Base-by-base conservation (phyloP, 2,888 invertebrate genomes). In the Cosmorhoe ocellata region DNA sequence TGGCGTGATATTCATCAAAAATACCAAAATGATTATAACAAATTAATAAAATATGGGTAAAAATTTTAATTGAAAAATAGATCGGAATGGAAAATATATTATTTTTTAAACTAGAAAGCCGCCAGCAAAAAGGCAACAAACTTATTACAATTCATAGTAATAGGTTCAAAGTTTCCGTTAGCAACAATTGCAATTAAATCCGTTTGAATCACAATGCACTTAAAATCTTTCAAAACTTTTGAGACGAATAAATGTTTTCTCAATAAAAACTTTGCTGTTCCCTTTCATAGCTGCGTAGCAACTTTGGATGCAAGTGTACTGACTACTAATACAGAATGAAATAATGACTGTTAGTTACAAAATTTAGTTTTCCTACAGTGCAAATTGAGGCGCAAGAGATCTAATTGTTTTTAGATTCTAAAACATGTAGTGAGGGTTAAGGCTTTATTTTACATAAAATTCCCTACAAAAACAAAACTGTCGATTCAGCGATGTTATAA, bases 291-390 rank as follows among this genome's bases (percentile, higher is more conserved):
- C 71, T 68, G 24, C 24, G n/a, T n/a, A n/a, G n/a, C n/a, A 5
- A 63, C 73, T 79, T 72, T 73, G 76, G 81, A 83, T 80, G 73
- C 68, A 74, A 76, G 69, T 74, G 68, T 56, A 59, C 69, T 74
- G 79, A 79, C 79, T 78, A 73, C 75, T 76, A 76, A 80, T 79
- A 75, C 63, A 66, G 50, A 59, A 59, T 36, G 24, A 59, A 51
- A 50, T 58, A 11, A 24, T 24, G 1, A 24, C n/a, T n/a, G n/a
- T n/a, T 6, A 24, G 2, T 24, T 7, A 24, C 27, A 2, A 28
- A 2, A n/a, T 28, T n/a, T 28, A n/a, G 27, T n/a, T n/a, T 28
- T 28, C 26, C 7, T 18, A 3, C 6, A 4, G 3, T 1, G 26
- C 3, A 6, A 7, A 5, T 6, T 1, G 7, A 6, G 7, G 26